Evolutionary conservation across 2,797 vertebrate species (phyloP).

Genomic region (Mormyrops boulengeri): DNA sequence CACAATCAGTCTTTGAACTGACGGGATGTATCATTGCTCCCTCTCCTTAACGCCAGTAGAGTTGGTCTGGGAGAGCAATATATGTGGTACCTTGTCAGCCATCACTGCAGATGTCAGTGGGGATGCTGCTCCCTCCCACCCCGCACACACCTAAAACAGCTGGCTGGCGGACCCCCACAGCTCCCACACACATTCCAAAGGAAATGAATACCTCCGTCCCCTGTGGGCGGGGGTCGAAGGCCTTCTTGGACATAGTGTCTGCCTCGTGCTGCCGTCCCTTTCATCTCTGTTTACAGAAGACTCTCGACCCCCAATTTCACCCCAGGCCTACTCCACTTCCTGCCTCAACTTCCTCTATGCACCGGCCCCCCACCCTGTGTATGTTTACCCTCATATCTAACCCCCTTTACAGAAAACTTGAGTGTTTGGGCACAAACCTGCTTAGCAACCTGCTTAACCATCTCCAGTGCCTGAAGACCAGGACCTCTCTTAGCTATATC

Average conservation of each 20-base stretch:
- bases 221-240: conserved; percentile 58
- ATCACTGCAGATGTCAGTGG: background rate
- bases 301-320: conserved; percentile 19
- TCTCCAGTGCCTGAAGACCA: background rate
- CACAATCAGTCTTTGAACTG: background rate
- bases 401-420: background rate
- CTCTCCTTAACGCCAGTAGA: background rate
- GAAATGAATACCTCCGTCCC: conserved; percentile 61
- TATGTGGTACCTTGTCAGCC: background rate
- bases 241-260: conserved; percentile 51
- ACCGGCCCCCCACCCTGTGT: conserved; percentile 9
- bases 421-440: background rate
- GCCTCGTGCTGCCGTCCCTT: conserved; percentile 49
- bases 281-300: conserved; percentile 60
- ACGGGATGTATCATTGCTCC: background rate
- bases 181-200: conserved; percentile 63
- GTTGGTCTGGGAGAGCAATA: background rate
- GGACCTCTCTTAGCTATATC: too few relatives aligned
- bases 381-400: background rate
- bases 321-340: conserved; percentile 47
- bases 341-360: conserved; percentile 37
- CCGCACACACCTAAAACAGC: conserved; percentile 2
- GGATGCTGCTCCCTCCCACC: background rate
- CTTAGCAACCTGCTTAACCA: background rate
- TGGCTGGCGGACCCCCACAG: conserved; percentile 34